Base-by-base conservation (phyloP, 1,140 invertebrate species). In the Gonatopus flavifemur region DNA sequence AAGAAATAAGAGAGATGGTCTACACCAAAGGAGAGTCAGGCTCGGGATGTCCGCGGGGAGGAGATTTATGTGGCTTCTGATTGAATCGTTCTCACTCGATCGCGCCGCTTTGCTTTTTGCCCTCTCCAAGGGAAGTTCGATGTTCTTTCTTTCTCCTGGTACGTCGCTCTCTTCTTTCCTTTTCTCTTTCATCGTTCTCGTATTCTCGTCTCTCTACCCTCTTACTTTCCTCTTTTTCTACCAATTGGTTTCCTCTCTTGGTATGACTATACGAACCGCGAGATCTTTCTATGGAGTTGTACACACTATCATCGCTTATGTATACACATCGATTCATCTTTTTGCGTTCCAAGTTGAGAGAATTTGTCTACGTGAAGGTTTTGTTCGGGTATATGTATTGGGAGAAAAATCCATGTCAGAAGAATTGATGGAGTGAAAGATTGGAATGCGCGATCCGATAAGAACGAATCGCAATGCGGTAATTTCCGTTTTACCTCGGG, bases 11-110 rank as follows among this genome's bases (percentile, higher is more conserved):
- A 57, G 42, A 42, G 52, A 54, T 41, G 57, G 50, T 52, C n/a
- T n/a, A n/a, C n/a, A 52, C 54, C 47, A 30, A 47, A 49, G 57
- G 66, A 62, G n/a, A n/a, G 68, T 59, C 60, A 49, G 63, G 62
- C 54, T 64, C 66, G 64, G 71, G 69, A 74, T 76, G 76, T 75
- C 73, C 67, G 64, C 70, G 62, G 68, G 70, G 64, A 72, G 69
- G 70, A 76, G 76, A 77, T 78, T 77, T 76, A 77, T 78, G 76
- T 76, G 68, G 67, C 72, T 76, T 71, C 76, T 77, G 76, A 78
- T 78, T 78, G 76, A 77, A 77, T 76, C 74, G 76, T 78, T 78
- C 74, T 78, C 74, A 76, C 76, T 75, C 74, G 75, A 77, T 77
- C 70, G 72, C 63, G 62, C 66, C 63, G 68, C 62, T 72, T n/a